Evolutionary conservation across 2,113 vertebrate genomes (phyloP), one percentile per base, ranked within the genome.

Genomic region (Erythrocebus patas): DNA sequence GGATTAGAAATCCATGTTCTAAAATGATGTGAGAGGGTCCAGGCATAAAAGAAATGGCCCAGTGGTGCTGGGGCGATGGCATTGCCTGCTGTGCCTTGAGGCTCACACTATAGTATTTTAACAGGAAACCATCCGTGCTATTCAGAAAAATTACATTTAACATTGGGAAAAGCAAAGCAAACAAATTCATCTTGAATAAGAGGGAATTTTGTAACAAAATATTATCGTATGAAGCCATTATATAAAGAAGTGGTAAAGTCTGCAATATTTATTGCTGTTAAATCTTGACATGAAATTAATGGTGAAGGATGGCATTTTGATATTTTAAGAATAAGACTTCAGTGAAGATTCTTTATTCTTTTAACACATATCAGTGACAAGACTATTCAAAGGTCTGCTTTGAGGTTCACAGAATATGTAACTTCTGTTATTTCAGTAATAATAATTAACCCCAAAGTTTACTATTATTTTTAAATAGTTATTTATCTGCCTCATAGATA

Each of bases 351-450:
- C 16, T 64, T 95, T 75, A 66, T 86, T 95, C 73, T 32, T 16
- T 59, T 73, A 92, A 86, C 27, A 89, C 18, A 68, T 55, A 55
- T 85, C 45, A 91, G 13, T 79, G 66, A 27, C 1, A 72, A 61
- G 66, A 66, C 48, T 48, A 89, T 80, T 85, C 14, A 73, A 72
- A 95, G 59, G 12, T 90, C n/a, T 73, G 12, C 45, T 94, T 94
- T 66, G 43, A 70, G 16, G 35, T 45, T 94, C 85, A 40, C 38
- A 73, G 82, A 81, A 40, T 45, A 32, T 3, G 48, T 75, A 72
- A 52, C 38, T 89, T 96, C 35, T 88, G 10, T 66, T 94, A 92
- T 75, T 96, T 93, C 43, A 85, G 89, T 93, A n/a, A 72, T 72
- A 52, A 40, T 30, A 82, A 82, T 68, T 91, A 70, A 70, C 57